These are phyloP conservation scores for Paramacrobiotus metropolitanus DNA, from an alignment of 1,140 invertebrate species.

Conservation along the genomic window DNA sequence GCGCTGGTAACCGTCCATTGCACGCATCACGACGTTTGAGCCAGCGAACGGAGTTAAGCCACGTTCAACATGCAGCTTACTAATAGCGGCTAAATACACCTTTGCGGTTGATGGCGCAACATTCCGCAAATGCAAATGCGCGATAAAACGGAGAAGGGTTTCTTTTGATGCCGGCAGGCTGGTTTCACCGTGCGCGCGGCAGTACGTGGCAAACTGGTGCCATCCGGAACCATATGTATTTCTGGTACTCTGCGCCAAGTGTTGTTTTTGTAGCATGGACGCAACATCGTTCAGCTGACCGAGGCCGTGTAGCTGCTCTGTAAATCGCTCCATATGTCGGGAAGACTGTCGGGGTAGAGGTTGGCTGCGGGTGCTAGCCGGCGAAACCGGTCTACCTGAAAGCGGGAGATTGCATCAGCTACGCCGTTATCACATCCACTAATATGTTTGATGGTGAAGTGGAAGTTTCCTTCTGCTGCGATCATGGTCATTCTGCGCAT, in stretches of 20 bases:
- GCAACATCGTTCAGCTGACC: neutral
- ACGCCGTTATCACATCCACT: neutral
- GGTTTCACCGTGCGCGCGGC: neutral
- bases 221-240: neutral
- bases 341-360: neutral
- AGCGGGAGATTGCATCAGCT: neutral
- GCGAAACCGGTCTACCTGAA: neutral
- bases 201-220: neutral
- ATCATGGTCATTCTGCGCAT: neutral
- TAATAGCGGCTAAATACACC: neutral
- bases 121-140: neutral
- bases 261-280: neutral
- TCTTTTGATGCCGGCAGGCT: neutral
- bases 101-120: neutral
- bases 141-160: neutral
- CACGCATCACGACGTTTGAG: neutral
- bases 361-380: neutral
- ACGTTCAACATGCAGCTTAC: neutral
- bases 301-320: no score
- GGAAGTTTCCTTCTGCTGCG: neutral
- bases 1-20: neutral
- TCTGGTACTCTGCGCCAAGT: neutral
- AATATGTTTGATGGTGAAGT: neutral
- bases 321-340: neutral
- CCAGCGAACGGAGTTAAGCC: neutral